Base-by-base conservation (phyloP, 2,797 vertebrate genomes). In the Leptatherina wallacei region DNA sequence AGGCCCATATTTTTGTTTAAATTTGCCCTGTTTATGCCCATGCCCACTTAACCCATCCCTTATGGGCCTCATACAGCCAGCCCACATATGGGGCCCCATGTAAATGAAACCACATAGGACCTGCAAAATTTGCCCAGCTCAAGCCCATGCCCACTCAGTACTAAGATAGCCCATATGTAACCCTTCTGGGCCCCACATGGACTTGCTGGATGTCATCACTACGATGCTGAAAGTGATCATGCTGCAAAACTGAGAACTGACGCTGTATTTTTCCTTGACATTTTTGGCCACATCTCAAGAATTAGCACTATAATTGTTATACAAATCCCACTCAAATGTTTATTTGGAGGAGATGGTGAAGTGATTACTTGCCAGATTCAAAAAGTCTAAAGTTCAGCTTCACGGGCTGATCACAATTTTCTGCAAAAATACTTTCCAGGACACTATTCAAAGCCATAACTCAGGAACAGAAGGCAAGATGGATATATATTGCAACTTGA, bases 381-480 rank as follows among this genome's bases (percentile, higher is more conserved):
- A 24, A 32, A 55, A 52, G 38, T 30, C 32, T 18, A 22, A 18
- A 0, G 8, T 6, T 55, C 4, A 33, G 2, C 22, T 47, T 57
- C 38, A 35, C 18, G 10, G 10, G 10, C 36, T 18, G 3, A 52
- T 61, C 51, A 40, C 2, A 62, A 20, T 49, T 2, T 38, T 69
- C 11, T 32, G 20, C 20, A 49, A 49, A 47, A 36, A 61, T 55
- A 24, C 2, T 2, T 24, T 42, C 35, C 10, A 18, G 35, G 20
- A 4, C 49, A 54, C 24, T 30, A 40, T 32, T 42, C 10, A 60
- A 52, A 2, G 24, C n/a, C 10, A 29, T 10, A 44, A 33, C n/a
- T 47, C 11, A 67, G 57, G 32, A 44, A 35, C 36, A 61, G 57
- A 54, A 66, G 27, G 27, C 44, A 30, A 61, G 49, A 55, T 54